Evolutionary conservation across 2,113 vertebrate species (phyloP).

Genomic region (Daubentonia madagascariensis): DNA sequence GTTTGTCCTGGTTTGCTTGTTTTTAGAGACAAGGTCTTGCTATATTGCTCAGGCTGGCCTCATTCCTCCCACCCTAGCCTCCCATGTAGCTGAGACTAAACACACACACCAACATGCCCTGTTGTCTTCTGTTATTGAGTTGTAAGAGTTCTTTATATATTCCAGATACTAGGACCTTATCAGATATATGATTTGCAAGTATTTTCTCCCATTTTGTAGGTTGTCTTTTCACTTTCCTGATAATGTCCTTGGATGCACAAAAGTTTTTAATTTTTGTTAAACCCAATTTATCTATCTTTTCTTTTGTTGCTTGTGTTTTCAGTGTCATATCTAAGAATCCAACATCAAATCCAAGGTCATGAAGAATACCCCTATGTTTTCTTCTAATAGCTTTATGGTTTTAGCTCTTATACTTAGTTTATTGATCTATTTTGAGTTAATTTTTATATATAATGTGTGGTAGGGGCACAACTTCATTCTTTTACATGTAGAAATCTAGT

Average conservation of each 20-base stretch:
- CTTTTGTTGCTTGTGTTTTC: background rate
- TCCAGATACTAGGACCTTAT: background rate
- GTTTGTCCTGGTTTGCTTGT: background rate
- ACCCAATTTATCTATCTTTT: background rate
- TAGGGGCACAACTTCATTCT: background rate
- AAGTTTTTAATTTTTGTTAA: conserved; percentile 18
- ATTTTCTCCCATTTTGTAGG: background rate
- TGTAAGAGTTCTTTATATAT: background rate
- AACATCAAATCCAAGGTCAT: background rate
- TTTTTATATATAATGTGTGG: background rate
- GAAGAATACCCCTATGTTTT: background rate
- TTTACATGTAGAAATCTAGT: background rate
- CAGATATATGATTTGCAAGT: background rate
- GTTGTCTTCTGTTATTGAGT: background rate
- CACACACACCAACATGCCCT: background rate
- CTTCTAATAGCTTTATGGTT: background rate
- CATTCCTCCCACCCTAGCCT: background rate
- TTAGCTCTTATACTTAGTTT: conserved; percentile 1
- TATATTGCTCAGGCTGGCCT: background rate
- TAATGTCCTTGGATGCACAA: background rate
- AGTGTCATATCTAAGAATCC: background rate
- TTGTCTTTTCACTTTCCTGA: background rate
- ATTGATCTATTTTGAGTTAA: background rate
- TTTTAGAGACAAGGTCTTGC: background rate
- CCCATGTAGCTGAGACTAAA: background rate